Base-by-base conservation (phyloP, 2,888 invertebrate species). In the Smittia aterrima region DNA sequence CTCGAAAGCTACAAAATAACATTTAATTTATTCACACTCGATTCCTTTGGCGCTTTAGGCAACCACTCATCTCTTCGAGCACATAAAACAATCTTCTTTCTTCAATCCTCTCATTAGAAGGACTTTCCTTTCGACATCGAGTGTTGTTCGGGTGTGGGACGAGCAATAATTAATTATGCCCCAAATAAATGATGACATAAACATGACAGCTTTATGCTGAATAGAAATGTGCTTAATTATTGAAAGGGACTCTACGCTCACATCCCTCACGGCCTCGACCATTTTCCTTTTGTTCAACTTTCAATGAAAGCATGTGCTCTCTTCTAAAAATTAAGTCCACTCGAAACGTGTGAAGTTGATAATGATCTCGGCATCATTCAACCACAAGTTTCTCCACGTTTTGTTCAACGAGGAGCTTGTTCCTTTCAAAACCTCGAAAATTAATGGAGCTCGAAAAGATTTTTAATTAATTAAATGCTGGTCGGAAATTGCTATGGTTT, bases 111-210 rank as follows among this genome's bases (percentile, higher is more conserved):
- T 32, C 32, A 32, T 32, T 32, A 32, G 32, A n/a, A 47, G 16
- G 16, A n/a, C 47, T 16, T 47, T 47, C 3, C 47, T 47, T 47
- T 11, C 2, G 47, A 47, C 4, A 3, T 47, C 4, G 32, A 9
- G 3, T 4, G 18, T 7, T 18, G 47, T 16, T 47, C 4, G 32
- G 32, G 3, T 4, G 18, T 7, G 18, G 18, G 58, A 38, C 32
- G 53, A 62, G 53, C 54, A 27, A 62, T 72, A 72, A 72, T 72
- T 72, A 72, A 72, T 72, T 72, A 72, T 72, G 62, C 40, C 25
- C 58, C 40, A 54, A 71, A 20, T 58, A 66, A 62, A 62, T 72
- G 72, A 54, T 58, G 72, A 72, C 72, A 72, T 64, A 64, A 64
- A 64, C 72, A 72, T 62, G 72, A 64, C 64, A 64, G 64, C n/a